phyloP scores from a whole-genome alignment of 92 coral and sea anemone species.

The Actinernus sp. region DNA sequence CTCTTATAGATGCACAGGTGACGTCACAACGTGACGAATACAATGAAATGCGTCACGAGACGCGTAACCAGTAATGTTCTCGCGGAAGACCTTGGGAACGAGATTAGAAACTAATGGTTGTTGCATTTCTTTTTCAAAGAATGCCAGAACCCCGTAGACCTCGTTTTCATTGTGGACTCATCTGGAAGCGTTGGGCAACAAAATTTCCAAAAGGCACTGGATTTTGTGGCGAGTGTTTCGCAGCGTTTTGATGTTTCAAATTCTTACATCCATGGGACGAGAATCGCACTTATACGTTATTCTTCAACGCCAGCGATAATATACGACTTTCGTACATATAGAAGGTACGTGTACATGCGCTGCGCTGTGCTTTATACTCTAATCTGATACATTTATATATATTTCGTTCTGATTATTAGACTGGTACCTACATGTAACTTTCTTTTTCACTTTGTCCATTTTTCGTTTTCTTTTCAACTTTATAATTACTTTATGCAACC shows the following conservation, averaged over 20 bases:
- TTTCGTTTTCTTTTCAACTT: background rate
- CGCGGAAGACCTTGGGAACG: no score
- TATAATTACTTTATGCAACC: no score
- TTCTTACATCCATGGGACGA: conserved; percentile 34
- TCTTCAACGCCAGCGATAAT: conserved; percentile 28
- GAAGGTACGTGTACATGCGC: background rate
- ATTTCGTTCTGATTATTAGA: background rate
- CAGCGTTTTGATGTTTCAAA: conserved; percentile 42
- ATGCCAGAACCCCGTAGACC: conserved; percentile 67
- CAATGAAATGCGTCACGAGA: no score
- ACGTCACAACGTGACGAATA: no score
- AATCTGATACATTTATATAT: background rate
- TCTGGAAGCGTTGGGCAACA: conserved; percentile 49
- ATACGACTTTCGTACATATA: conserved; percentile 43
- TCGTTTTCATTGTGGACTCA: conserved; percentile 69
- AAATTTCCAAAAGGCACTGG: conserved; percentile 30
- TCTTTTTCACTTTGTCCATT: background rate
- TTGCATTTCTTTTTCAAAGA: conserved; percentile 26
- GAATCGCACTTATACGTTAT: conserved; percentile 68
- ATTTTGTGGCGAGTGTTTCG: conserved; percentile 52
- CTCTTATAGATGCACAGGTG: no score
- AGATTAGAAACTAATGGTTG: no score
- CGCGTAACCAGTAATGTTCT: no score
- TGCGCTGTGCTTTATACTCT: background rate
- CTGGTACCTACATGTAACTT: no score